A percentile compares a stretch with the other conserved stretches of the same genome.
Evolutionary conservation across 2,113 vertebrate genomes (phyloP).

Genomic region (Atherinomorus stipes): DNA sequence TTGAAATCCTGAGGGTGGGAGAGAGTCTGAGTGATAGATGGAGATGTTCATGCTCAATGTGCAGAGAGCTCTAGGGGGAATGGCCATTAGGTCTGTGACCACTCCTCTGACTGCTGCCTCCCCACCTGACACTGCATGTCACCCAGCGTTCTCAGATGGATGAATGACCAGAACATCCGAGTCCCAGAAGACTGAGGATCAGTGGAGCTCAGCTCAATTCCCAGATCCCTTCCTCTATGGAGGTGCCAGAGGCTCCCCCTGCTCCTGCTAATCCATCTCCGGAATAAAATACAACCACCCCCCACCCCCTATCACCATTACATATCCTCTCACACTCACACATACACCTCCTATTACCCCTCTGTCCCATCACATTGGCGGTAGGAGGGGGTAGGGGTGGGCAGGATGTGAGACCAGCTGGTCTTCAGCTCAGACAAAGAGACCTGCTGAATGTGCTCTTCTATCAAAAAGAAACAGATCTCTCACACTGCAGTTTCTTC

Average conservation of each 20-base stretch:
- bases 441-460: slow-evolving; percentile 76
- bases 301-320: slow-evolving; percentile 10
- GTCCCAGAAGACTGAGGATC: slow-evolving; percentile 45
- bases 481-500: slow-evolving; percentile 46
- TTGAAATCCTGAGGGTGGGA: background rate
- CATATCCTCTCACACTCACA: slow-evolving; percentile 11
- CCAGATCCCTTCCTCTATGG: slow-evolving; percentile 36
- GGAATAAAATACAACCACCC: slow-evolving; percentile 55
- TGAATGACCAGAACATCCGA: slow-evolving; percentile 15
- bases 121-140: slow-evolving; percentile 44
- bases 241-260: slow-evolving; percentile 19
- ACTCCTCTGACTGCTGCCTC: slow-evolving; percentile 8
- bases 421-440: slow-evolving; percentile 82
- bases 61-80: background rate
- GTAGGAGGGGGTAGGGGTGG: slow-evolving; percentile 44
- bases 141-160: slow-evolving; percentile 29
- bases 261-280: slow-evolving; percentile 72
- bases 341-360: slow-evolving; percentile 40
- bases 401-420: slow-evolving; percentile 82
- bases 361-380: slow-evolving; percentile 39
- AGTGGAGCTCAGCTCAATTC: slow-evolving; percentile 46
- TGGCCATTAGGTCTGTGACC: slow-evolving; percentile 19
- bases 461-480: slow-evolving; percentile 67
- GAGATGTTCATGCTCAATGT: background rate
- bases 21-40: background rate